Percentiles rank a stretch among this genome's conserved stretches.
Conservation (phyloP, 2,888 invertebrate genomes). For the Ormyrus thymus region DNA sequence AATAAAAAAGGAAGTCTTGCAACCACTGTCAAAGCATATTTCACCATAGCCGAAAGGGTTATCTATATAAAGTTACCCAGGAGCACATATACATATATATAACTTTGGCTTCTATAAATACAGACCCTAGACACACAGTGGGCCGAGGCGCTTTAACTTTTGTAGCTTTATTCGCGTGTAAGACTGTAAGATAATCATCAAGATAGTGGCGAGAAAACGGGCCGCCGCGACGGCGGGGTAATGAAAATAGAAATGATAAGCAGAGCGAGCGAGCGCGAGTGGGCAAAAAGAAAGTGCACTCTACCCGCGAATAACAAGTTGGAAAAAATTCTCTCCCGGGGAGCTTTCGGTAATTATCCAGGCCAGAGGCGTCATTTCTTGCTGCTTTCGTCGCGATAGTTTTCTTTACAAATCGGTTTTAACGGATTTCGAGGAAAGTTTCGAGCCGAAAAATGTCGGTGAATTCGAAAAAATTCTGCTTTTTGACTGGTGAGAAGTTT, state of each 20-base stretch:
- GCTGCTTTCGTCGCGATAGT: too few relatives aligned
- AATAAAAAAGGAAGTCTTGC: not conserved
- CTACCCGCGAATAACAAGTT: too few relatives aligned
- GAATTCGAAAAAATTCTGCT: not conserved
- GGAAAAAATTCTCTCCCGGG: too few relatives aligned
- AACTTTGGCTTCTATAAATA: slow-evolving; percentile 46
- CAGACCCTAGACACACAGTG: slow-evolving; percentile 17
- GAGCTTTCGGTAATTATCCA: too few relatives aligned
- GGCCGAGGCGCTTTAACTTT: slow-evolving; percentile 36
- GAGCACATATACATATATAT: slow-evolving; percentile 17
- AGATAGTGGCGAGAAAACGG: slow-evolving; percentile 37
- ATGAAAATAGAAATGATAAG: slow-evolving; percentile 48
- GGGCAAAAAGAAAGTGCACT: too few relatives aligned
- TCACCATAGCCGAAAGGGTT: slow-evolving; percentile 1
- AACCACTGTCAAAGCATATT: not conserved
- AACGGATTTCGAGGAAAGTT: not conserved
- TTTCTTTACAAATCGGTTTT: too few relatives aligned
- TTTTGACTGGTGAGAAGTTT: not conserved
- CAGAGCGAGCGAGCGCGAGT: slow-evolving; percentile 24
- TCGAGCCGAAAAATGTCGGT: not conserved
- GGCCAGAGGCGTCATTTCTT: too few relatives aligned
- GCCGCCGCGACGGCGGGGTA: slow-evolving; percentile 11
- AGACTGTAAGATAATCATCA: slow-evolving; percentile 50
- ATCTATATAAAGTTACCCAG: not conserved
- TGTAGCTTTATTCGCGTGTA: slow-evolving; percentile 37